Percentiles rank a stretch among this genome's conserved stretches.
Evolutionary conservation across 2,797 vertebrate species (phyloP).

Genomic region (Diglossa cyanea): DNA sequence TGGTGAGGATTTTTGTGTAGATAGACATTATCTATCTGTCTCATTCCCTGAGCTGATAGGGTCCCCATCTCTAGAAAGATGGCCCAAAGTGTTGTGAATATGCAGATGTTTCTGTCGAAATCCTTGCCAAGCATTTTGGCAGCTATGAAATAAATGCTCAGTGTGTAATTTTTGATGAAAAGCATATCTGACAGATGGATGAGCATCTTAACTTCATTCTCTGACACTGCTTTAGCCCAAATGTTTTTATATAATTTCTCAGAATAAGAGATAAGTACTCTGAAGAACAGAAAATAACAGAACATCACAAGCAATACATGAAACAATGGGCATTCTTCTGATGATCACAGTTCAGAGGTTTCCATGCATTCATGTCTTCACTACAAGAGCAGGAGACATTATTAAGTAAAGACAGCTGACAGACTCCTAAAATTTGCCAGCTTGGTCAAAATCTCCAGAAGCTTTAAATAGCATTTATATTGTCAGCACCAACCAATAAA

Average conservation of each 20-base stretch:
- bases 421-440: neutral
- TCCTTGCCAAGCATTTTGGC: neutral
- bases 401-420: neutral
- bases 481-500: constrained; percentile 23
- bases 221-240: neutral
- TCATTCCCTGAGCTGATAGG: neutral
- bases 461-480: neutral
- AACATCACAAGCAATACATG: neutral
- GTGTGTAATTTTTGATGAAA: neutral
- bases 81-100: neutral
- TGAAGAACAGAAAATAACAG: neutral
- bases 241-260: neutral
- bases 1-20: neutral
- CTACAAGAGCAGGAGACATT: neutral
- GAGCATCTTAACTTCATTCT: neutral
- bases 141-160: neutral
- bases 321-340: neutral
- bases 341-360: neutral
- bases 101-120: neutral
- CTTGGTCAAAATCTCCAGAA: constrained; percentile 1
- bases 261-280: neutral
- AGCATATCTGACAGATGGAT: neutral
- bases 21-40: neutral
- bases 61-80: neutral
- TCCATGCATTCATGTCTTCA: neutral